Evolutionary conservation across 2,797 vertebrate genomes (phyloP), one percentile per base, ranked within the genome.

Genomic region (Rhadinocentrus ornatus): DNA sequence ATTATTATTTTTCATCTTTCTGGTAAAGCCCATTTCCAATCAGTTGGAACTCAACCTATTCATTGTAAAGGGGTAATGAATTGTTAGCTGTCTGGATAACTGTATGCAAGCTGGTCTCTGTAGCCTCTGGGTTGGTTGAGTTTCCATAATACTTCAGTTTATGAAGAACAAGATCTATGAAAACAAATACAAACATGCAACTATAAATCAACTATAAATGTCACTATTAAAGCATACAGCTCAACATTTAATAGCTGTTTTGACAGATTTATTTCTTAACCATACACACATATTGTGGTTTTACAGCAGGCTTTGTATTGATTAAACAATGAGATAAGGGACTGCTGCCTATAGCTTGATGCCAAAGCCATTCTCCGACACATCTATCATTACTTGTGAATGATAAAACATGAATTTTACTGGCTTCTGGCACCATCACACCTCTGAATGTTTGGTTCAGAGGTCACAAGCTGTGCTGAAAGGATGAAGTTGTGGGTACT

Each of bases 381-480:
- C 9, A 34, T 44, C 50, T 66, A 10, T 6, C 16, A 37, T 54
- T 60, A 29, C 24, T 66, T 46, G 57, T 58, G 8, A 7, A 16
- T 16, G 54, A 31, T 65, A 3, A 62, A 60, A 46, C 37, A 26
- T 29, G 3, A 11, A 22, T 71, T 85, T 65, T 81, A 59, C 58
- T 67, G 24, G 44, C 32, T 75, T 69, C 52, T 66, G 60, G 62
- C 37, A 73, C 10, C 55, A 66, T 26, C 22, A 32, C 57, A 64
- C n/a, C 57, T 75, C 27, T 52, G 35, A 62, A 6, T 56, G 18
- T 61, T 66, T 64, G 60, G 58, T 71, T 29, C 75, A 69, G 71
- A 78, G 87, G 80, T 90, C 77, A 64, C 1, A 59, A 79, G 74
- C 74, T 82, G 71, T 75, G 52, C 63, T 63, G 56, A 53, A 62